Base-by-base conservation (phyloP, 2,797 vertebrate genomes). In the Phoebastria nigripes region DNA sequence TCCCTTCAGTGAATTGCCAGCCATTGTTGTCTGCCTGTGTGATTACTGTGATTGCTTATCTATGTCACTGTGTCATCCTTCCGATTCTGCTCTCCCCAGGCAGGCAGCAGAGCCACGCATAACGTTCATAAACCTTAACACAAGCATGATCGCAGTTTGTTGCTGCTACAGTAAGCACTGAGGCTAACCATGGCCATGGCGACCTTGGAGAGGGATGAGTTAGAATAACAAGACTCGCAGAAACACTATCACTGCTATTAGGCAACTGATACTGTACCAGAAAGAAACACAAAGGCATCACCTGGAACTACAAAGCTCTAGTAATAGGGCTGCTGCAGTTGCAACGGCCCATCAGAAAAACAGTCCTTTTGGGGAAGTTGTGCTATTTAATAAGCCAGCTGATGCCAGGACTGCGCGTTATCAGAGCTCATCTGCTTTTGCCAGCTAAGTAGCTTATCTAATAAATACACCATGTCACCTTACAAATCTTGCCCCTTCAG, bases 401-500 rank as follows among this genome's bases (percentile, higher is more conserved):
- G 26, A 76, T 85, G 82, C 71, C 89, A 92, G 87, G 46, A 51
- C 78, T 79, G 39, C 5, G 1, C 0, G 0, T 71, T 76, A 82
- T 44, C 66, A 79, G 41, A 89, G 87, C 46, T 91, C 84, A 89
- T 84, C 81, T 82, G 74, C 89, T 91, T 82, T 70, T 89, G 33
- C 67, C 58, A 79, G 54, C 59, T 89, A 92, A 94, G 93, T 2
- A 93, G 84, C 82, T 95, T 87, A 91, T 19, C 65, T 80, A 89
- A 77, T 59, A 77, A 77, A 80, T 22, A 87, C 25, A 92, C 79
- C 37, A 20, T 42, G 90, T 86, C 80, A 90, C 72, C 56, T 88
- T 86, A 88, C 55, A 85, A 35, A 67, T 47, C 83, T 52, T 26
- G 16, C 31, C 51, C 58, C 79, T 77, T 90, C 25, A 20, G 42